Percentiles rank a stretch among this genome's conserved stretches.
phyloP scores from a whole-genome alignment of 2,888 invertebrate genomes.

The Xanthostigma xanthostigma region DNA sequence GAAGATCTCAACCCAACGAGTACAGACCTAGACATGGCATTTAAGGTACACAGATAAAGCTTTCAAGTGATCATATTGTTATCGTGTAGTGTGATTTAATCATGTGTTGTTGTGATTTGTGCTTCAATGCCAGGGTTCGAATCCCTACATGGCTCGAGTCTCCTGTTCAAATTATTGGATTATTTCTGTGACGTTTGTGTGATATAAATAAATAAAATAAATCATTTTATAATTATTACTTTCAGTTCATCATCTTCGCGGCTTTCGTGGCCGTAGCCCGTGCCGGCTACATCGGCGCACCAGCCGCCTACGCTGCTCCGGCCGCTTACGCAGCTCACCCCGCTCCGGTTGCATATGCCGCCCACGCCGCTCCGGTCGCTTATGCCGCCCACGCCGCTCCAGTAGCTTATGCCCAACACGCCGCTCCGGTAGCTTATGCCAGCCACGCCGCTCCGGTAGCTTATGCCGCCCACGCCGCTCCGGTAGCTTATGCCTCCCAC shows the following conservation, averaged over 20 bases:
- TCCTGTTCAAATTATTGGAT: too few species aligned
- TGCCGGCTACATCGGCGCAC: conserved; percentile 13
- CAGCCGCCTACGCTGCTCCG: conserved; percentile 19
- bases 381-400: conserved; percentile 1
- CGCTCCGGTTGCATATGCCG: background rate
- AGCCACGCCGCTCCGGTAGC: background rate
- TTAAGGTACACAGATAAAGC: too few species aligned
- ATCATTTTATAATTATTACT: background rate
- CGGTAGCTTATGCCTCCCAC: background rate
- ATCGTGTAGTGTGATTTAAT: too few species aligned
- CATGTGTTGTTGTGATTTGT: conserved; percentile 10
- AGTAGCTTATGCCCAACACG: background rate
- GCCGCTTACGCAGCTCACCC: conserved; percentile 9
- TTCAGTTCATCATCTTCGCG: conserved; percentile 8
- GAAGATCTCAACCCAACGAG: too few species aligned
- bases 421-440: background rate
- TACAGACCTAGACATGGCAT: too few species aligned
- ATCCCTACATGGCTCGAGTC: conserved; percentile 16
- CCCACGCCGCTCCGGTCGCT: conserved; percentile 2
- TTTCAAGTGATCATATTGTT: too few species aligned
- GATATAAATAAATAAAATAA: too few species aligned
- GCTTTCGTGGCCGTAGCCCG: conserved; percentile 14
- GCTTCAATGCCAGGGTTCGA: conserved; percentile 23
- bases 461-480: conserved; percentile 2
- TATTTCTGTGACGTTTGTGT: too few species aligned